These are phyloP conservation scores for Dexiosoma caninum DNA, from an alignment of 2,888 invertebrate species.

Conservation along the genomic window DNA sequence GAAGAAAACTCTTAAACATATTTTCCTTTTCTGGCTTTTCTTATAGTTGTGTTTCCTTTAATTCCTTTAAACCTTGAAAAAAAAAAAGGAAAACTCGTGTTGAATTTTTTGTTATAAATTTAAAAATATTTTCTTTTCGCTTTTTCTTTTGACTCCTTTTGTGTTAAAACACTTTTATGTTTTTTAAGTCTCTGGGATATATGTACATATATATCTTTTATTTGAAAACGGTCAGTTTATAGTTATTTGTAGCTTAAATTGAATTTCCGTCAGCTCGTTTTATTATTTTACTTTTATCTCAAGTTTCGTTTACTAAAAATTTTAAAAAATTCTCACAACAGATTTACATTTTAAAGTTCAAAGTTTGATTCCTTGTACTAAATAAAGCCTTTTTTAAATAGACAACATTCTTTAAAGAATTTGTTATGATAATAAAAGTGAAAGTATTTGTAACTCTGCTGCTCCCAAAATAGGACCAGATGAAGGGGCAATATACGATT, in stretches of 20 bases:
- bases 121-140: background rate
- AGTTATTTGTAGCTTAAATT: background rate
- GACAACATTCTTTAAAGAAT: too few relatives aligned
- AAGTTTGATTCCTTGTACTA: background rate
- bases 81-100: constrained; percentile 21
- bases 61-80: constrained; percentile 12
- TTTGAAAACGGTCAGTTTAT: background rate
- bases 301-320: background rate
- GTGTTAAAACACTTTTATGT: background rate
- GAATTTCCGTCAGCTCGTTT: background rate
- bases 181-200: too few relatives aligned
- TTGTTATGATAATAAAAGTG: too few relatives aligned
- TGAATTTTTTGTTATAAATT: constrained; percentile 19
- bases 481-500: too few relatives aligned
- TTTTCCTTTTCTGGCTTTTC: constrained; percentile 14
- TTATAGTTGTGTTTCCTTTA: constrained; percentile 26
- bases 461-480: too few relatives aligned
- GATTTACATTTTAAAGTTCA: background rate
- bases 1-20: background rate
- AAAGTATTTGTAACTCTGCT: too few relatives aligned
- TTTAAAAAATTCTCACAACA: background rate
- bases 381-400: too few relatives aligned
- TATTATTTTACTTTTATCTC: background rate
- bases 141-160: background rate
- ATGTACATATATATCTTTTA: background rate